Percentiles rank a stretch among this genome's conserved stretches.
phyloP scores from a whole-genome alignment of 2,797 vertebrate genomes.

The Florisuga fusca region DNA sequence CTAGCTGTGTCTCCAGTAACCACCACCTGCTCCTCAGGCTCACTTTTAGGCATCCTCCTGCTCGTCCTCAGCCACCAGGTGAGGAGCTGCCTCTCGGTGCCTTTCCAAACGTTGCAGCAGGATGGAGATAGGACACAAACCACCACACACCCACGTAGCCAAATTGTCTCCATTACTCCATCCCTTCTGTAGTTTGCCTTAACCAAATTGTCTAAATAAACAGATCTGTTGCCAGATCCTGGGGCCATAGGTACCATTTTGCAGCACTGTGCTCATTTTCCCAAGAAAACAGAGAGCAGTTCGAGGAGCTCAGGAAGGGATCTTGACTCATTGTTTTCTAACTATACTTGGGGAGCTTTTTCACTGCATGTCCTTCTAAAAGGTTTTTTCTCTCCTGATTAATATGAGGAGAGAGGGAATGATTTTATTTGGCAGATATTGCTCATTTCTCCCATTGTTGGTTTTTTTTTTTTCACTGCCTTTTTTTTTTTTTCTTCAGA shows the following conservation, averaged over 20 bases:
- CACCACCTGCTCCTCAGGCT: not conserved
- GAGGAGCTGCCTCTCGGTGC: not conserved
- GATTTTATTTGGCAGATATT: slow-evolving; percentile 50
- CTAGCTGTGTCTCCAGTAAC: not conserved
- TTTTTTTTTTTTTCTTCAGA: not conserved
- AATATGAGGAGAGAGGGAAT: not conserved
- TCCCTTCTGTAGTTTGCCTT: not conserved
- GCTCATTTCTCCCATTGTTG: slow-evolving; percentile 48
- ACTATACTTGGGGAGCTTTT: not conserved
- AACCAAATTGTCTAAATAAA: not conserved
- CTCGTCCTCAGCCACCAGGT: not conserved
- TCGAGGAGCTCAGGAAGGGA: not conserved
- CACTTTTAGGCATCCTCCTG: not conserved
- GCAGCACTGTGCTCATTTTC: not conserved
- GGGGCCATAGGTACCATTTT: not conserved
- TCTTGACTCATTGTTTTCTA: not conserved
- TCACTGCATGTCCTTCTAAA: not conserved
- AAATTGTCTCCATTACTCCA: not conserved
- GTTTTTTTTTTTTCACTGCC: not conserved
- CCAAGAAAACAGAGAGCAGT: not conserved
- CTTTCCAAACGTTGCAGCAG: not conserved
- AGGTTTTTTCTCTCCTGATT: slow-evolving; percentile 47
- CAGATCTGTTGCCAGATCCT: rapidly evolving
- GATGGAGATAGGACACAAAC: not conserved
- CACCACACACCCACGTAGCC: not conserved